These are phyloP conservation scores for Cremastinae sp. DNA, from an alignment of 2,888 invertebrate species.

Conservation along the genomic window DNA sequence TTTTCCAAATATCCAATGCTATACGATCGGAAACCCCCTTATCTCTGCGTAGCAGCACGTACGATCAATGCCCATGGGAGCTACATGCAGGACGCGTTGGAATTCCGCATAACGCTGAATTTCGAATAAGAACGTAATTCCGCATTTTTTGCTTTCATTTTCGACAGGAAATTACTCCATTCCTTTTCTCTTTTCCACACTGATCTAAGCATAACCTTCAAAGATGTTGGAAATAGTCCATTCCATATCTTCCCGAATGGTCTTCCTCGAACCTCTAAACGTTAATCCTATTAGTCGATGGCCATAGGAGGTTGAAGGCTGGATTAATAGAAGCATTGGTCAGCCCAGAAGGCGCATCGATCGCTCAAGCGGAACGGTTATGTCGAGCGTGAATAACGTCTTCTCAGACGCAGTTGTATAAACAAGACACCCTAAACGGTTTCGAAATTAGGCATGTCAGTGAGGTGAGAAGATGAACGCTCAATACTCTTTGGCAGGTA, in stretches of 20 bases:
- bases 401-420: neutral
- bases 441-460: conserved; percentile 5
- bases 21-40: conserved; percentile 25
- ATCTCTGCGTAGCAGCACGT: conserved; percentile 35
- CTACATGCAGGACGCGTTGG: conserved; percentile 1
- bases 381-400: conserved; percentile 5
- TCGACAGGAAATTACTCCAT: too few relatives aligned
- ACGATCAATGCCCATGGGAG: conserved; percentile 26
- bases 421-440: neutral
- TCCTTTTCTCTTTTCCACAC: too few relatives aligned
- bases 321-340: conserved; percentile 28
- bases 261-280: too few relatives aligned
- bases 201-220: too few relatives aligned
- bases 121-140: conserved; percentile 24
- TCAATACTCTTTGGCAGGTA: too few relatives aligned
- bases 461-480: too few relatives aligned
- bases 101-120: conserved; percentile 25
- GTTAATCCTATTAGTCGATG: conserved; percentile 13
- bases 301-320: neutral
- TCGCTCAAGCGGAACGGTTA: conserved; percentile 15
- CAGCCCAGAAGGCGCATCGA: conserved; percentile 19
- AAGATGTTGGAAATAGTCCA: too few relatives aligned
- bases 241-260: conserved; percentile 13
- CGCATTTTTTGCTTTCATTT: conserved; percentile 6
- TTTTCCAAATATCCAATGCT: conserved; percentile 24